Evolutionary conservation across 1,140 invertebrate genomes (phyloP).

Genomic region (Pantala flavescens): DNA sequence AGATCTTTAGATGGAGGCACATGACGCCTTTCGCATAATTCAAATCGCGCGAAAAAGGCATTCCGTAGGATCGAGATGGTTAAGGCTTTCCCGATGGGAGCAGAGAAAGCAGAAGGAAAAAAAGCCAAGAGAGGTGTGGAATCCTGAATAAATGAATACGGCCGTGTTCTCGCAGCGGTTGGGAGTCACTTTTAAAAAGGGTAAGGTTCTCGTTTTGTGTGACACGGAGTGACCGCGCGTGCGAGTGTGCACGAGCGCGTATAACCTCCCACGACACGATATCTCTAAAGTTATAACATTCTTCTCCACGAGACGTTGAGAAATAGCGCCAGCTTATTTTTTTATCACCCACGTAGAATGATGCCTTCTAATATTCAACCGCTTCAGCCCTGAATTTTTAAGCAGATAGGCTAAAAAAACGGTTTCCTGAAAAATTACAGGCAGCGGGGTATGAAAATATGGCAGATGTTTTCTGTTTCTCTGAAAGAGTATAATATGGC

Average conservation of each 20-base stretch:
- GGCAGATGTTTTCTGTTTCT: too few species aligned
- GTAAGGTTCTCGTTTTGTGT: not conserved
- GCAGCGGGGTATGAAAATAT: too few species aligned
- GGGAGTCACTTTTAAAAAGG: conserved; percentile 1
- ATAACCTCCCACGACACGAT: not conserved
- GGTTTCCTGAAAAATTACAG: too few species aligned
- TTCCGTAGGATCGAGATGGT: not conserved
- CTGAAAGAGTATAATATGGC: too few species aligned
- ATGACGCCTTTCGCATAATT: not conserved
- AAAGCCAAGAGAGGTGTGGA: not conserved
- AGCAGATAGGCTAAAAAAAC: too few species aligned
- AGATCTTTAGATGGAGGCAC: not conserved
- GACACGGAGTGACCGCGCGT: not conserved
- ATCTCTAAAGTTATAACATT: not conserved
- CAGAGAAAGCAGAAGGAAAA: not conserved
- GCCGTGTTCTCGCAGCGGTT: not conserved
- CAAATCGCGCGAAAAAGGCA: not conserved
- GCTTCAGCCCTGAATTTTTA: too few species aligned
- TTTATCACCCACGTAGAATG: too few species aligned
- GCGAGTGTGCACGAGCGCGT: not conserved
- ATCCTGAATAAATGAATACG: conserved; percentile 6
- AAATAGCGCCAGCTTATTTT: too few species aligned
- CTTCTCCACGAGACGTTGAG: not conserved
- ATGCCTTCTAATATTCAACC: too few species aligned
- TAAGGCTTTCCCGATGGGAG: not conserved